A percentile compares a stretch with the other conserved stretches of the same genome.
These are phyloP conservation scores for Anableps anableps DNA, from an alignment of 2,797 vertebrate species.

Conservation along the genomic window DNA sequence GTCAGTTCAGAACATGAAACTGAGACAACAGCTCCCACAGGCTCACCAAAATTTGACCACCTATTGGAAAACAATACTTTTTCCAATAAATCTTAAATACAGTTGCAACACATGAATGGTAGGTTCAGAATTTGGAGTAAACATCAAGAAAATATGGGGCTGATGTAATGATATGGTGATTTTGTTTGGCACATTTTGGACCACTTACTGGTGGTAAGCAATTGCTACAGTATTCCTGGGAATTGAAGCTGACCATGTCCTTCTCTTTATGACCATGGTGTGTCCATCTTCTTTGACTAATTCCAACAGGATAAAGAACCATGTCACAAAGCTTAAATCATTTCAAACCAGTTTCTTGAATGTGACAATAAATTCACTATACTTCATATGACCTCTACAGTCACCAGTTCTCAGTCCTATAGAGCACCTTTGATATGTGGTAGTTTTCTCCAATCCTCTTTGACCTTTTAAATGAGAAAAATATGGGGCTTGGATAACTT, in stretches of 20 bases:
- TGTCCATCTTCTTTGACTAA: too few relatives aligned
- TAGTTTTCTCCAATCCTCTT: not conserved
- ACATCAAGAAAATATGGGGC: not conserved
- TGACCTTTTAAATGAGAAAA: not conserved
- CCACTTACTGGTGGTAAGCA: not conserved
- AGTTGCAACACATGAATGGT: not conserved
- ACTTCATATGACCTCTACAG: not conserved
- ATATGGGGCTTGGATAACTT: not conserved
- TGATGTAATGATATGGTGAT: not conserved
- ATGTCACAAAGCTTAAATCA: not conserved
- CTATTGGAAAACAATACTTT: too few relatives aligned
- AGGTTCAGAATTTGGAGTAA: not conserved
- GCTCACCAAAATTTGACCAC: too few relatives aligned
- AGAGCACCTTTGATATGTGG: not conserved
- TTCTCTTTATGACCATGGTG: not conserved
- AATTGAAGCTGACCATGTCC: not conserved
- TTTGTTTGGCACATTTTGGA: not conserved
- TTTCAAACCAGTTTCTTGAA: not conserved
- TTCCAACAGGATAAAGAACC: not conserved
- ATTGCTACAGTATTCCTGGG: not conserved
- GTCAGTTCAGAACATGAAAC: too few relatives aligned
- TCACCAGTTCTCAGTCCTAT: not conserved
- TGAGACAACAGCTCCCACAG: too few relatives aligned
- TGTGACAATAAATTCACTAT: not conserved
- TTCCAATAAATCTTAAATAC: not conserved